Evolutionary conservation across 1,140 invertebrate genomes (phyloP), one percentile per base, ranked within the genome.

Genomic region (Rhynchophorus ferrugineus): DNA sequence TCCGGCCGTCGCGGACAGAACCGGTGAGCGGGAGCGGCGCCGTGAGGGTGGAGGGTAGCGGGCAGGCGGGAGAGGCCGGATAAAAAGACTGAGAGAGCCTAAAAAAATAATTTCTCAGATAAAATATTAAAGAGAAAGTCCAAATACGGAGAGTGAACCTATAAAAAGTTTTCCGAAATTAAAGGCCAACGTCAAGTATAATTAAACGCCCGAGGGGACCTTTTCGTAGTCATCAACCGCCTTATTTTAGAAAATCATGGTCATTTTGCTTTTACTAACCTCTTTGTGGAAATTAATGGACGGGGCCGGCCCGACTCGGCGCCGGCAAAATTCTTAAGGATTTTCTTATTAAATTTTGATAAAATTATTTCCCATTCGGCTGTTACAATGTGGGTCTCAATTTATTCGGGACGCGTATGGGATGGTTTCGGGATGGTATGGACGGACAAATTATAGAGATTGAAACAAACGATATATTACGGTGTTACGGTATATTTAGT

Each of bases 291-390:
- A 43, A 43, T 43, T 43, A 43, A 43, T 43, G 20, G 19, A 43
- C 24, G 41, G 14, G 14, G 41, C 11, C 24, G 3, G 19, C 20
- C 24, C 14, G 8, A 11, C 19, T 29, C 24, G 3, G 19, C 20
- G 21, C 14, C 8, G 20, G 7, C 16, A 24, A 43, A 19, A 19
- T 43, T 21, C 41, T 43, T 19, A 24, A 20, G 19, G 19, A 19
- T 41, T 43, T 43, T 43, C 41, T 43, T 43, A 43, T 43, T 43
- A 43, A 43, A 43, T 43, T 43, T 43, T 18, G 41, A 43, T 43
- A 22, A 43, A 43, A 43, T 22, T 13, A 43, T 43, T 21, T 43
- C 24, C 11, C 24, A n/a, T n/a, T n/a, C n/a, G n/a, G n/a, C n/a
- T n/a, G n/a, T n/a, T n/a, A n/a, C n/a, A n/a, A n/a, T n/a, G n/a